Evolutionary conservation across 2,888 invertebrate genomes (phyloP), one percentile per base, ranked within the genome.

Genomic region (Acleris holmiana): DNA sequence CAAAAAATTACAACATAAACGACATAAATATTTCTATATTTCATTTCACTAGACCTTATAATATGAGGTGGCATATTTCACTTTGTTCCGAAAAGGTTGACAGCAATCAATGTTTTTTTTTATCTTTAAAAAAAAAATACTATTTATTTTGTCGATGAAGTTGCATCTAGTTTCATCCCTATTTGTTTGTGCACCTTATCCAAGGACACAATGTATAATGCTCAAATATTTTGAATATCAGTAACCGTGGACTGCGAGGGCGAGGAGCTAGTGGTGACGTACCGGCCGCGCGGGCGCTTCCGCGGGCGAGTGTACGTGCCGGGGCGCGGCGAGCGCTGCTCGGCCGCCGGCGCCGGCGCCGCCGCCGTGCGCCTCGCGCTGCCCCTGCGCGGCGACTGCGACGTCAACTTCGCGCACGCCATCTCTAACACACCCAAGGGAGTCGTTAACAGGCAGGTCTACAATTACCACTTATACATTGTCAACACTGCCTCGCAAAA

Each of bases 231-330:
- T 4, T 10, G 21, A 35, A 18, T 75, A 80, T 54, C 85, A 98
- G 98, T 98, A 70, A 94, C 94, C 67, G 97, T 98, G 1, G 94
- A 95, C 53, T 98, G 98, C 81, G 94, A 94, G n/a, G 94, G 94
- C 40, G 89, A 94, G 4, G 94, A 94, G 68, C 94, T 97, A 93
- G 85, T 94, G 29, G 94, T 98, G 61, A 94, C 93, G 40, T 96
- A 95, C 71, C 85, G 87, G 8, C 95, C 95, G 4, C 94, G 93
- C 66, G 91, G 93, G 13, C 81, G 83, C 76, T 96, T 95, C 82
- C 89, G 90, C 15, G 98, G 98, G 0, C 94, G 96, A 60, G 91
- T 98, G 70, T 98, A 97, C 80, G 96, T 96, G 65, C 95, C 95
- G 71, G 97, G 96, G 15, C 95, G 95, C 77, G 95, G 96, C 0